Percentiles rank a stretch among this genome's conserved stretches.
Evolutionary conservation across 2,797 vertebrate genomes (phyloP).

Genomic region (Malurus leucopterus): DNA sequence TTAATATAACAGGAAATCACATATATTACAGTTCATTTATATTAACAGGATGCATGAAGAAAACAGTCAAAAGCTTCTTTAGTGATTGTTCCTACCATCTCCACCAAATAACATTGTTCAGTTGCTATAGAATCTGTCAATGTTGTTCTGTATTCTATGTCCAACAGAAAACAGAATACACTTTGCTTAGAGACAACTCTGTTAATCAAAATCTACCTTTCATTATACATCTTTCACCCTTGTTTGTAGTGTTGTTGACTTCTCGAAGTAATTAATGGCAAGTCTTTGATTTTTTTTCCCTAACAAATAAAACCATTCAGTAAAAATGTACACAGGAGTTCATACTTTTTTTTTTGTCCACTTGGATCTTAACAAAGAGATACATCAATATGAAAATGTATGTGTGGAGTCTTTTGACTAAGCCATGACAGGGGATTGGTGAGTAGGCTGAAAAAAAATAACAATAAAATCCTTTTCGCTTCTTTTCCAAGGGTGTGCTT

Average conservation of each 20-base stretch:
- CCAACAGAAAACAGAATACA: neutral
- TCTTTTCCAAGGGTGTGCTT: neutral
- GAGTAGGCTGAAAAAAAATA: neutral
- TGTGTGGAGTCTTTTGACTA: neutral
- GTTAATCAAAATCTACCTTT: neutral
- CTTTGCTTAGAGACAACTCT: neutral
- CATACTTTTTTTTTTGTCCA: neutral
- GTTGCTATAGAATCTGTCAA: neutral
- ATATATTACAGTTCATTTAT: neutral
- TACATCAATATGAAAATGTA: neutral
- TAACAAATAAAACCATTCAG: neutral
- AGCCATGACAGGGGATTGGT: neutral
- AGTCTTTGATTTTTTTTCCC: neutral
- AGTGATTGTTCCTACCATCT: neutral
- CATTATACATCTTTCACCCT: neutral
- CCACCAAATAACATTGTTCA: neutral
- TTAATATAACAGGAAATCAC: neutral
- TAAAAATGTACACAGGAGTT: neutral
- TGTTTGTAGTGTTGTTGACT: neutral
- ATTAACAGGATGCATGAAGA: neutral
- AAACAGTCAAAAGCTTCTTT: neutral
- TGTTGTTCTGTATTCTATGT: neutral
- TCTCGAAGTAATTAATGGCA: neutral
- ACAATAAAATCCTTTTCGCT: neutral
- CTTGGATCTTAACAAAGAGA: neutral